A percentile compares a stretch with the other conserved stretches of the same genome.
These are phyloP conservation scores for Magallana angulata DNA, from an alignment of 1,140 invertebrate species.

Conservation along the genomic window DNA sequence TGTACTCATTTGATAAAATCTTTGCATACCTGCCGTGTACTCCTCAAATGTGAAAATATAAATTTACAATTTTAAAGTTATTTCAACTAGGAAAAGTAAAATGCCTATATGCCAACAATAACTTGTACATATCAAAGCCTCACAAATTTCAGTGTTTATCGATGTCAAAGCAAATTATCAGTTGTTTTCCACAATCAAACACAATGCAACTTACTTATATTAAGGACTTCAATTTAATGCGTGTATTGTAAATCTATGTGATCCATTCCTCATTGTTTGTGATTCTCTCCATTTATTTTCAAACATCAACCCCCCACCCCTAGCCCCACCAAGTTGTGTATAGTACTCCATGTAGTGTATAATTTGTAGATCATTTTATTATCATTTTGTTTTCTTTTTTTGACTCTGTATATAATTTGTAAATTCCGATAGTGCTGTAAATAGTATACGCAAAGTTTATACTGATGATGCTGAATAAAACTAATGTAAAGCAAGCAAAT, in stretches of 20 bases:
- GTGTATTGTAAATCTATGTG: not conserved
- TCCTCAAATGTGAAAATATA: no score
- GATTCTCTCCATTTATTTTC: not conserved
- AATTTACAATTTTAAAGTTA: no score
- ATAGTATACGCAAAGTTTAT: slow-evolving; percentile 24
- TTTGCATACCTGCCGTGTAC: slow-evolving; percentile 2
- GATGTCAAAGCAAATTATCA: no score
- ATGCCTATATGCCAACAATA: no score
- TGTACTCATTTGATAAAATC: not conserved
- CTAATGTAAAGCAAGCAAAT: not conserved
- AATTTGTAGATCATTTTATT: slow-evolving; percentile 32
- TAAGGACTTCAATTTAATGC: not conserved
- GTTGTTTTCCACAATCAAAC: no score
- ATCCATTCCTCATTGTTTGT: slow-evolving; percentile 13
- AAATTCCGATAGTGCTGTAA: slow-evolving; percentile 21
- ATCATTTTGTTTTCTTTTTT: not conserved
- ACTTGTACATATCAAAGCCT: no score
- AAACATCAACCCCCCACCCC: not conserved
- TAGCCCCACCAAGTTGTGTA: slow-evolving; percentile 2
- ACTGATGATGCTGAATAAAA: not conserved
- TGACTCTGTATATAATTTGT: slow-evolving; percentile 33
- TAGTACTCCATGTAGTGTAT: slow-evolving; percentile 5
- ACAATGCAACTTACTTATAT: no score
- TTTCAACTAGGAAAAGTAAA: no score
- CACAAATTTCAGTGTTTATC: no score